Base-by-base conservation (phyloP, 2,113 vertebrate genomes). In the Varanus komodoensis region DNA sequence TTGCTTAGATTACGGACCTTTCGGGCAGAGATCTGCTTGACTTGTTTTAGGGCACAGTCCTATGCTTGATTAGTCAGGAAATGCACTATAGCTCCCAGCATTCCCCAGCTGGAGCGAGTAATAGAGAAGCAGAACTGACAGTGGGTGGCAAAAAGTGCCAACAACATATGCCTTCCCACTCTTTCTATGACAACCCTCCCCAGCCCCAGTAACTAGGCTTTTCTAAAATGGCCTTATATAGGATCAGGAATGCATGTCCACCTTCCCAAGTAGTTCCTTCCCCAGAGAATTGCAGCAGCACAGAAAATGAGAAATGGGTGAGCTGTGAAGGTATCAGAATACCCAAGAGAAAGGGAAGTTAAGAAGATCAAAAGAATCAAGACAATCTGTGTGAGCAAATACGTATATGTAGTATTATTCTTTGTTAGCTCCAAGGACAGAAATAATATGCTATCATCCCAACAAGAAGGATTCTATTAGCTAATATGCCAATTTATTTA, bases 401-500 rank as follows among this genome's bases (percentile, higher is more conserved):
- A 23, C 61, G 80, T 15, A 52, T 7, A 21, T 44, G 48, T 75
- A n/a, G 25, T 32, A 68, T 82, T 57, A 7, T 9, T 6, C 89
- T 48, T 82, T 93, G 52, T 94, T 95, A 94, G 78, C 87, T 94
- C 75, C 94, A 95, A 96, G 88, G 92, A 85, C 21, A 95, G 89
- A 92, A 92, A 95, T 94, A 92, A 44, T 94, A 96, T 96, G 92
- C 73, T 92, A 93, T 93, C 93, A 91, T 17, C 81, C 94, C 91
- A 94, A 75, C 79, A 93, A 93, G 92, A 94, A 97, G 89, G 61
- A 92, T 89, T 96, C 54, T 90, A 96, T 93, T 94, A 95, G 93
- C 75, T 67, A 91, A 89, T 94, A 95, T 94, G 93, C 91, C 89
- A 93, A 88, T 94, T 83, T 96, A 91, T 93, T 84, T 97, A 95